Evolutionary conservation across 2,888 invertebrate species (phyloP), one percentile per base, ranked within the genome.

Genomic region (Agrilus mali): DNA sequence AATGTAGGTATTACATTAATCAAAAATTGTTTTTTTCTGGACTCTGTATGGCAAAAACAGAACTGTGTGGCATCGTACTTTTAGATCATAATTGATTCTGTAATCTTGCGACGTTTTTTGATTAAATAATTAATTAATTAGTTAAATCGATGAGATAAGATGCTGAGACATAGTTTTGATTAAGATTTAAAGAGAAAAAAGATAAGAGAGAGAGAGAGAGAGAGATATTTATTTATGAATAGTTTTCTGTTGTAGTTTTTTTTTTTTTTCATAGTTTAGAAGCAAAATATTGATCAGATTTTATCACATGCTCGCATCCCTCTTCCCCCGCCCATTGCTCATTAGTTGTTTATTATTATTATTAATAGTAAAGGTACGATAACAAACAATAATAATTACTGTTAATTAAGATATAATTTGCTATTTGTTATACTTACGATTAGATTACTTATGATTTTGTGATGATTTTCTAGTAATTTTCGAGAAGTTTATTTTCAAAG

Each of bases 1-100:
- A 22, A 22, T 22, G 6, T n/a, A n/a, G 6, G 20, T 22, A 6
- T 22, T 22, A 22, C 4, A 22, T 22, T 6, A 7, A 22, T 22
- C 22, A 43, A 43, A 41, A 43, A 43, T 46, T 22, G 40, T 43
- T 46, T 46, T 39, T 41, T 46, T 42, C 41, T 46, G 43, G 33
- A 43, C 42, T 47, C 39, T 47, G 39, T 37, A 22, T 22, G 22
- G 22, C 22, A 22, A 22, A 22, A 7, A 22, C 22, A 7, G 7
- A 22, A 22, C 22, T 44, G 37, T 48, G 38, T 50, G 55, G 55
- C 55, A 51, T 50, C 55, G 55, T 55, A 55, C 55, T 55, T 54
- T 55, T 53, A 50, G 47, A 52, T 53, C 46, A 47, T 46, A 43
- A 34, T 47, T 44, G 43, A 42, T 37, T 22, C 22, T 22, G 22